Evolutionary conservation across 2,113 vertebrate species (phyloP).

Genomic region (Cebus imitator): DNA sequence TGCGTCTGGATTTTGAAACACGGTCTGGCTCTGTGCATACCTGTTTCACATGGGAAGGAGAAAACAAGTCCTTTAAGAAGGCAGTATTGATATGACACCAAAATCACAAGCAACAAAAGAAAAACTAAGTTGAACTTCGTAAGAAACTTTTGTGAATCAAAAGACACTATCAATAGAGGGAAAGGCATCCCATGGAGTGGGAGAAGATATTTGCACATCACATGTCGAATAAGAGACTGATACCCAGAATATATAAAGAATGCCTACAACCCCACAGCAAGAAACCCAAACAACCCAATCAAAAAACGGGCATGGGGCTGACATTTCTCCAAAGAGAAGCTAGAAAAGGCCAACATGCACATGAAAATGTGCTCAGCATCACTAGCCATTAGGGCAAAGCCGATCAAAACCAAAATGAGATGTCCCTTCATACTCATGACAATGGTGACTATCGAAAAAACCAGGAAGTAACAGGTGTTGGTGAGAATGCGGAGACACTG

Average conservation of each 20-base stretch:
- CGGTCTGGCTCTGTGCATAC: constrained; percentile 82
- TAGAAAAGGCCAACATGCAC: neutral
- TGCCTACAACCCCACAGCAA: neutral
- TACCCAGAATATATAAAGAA: neutral
- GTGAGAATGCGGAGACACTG: neutral
- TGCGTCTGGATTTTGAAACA: constrained; percentile 81
- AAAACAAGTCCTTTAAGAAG: constrained; percentile 14
- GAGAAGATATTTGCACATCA: neutral
- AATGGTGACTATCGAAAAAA: neutral
- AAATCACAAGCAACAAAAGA: neutral
- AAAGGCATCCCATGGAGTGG: neutral
- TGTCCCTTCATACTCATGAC: neutral
- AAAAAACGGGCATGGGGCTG: neutral
- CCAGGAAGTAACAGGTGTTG: neutral
- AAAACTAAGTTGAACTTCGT: neutral
- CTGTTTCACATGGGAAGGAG: constrained; percentile 62
- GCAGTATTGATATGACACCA: neutral
- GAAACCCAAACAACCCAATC: neutral
- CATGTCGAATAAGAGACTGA: neutral
- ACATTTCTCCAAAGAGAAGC: neutral
- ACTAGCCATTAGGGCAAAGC: neutral
- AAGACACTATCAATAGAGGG: neutral
- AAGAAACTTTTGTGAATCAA: neutral
- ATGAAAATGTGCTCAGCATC: neutral
- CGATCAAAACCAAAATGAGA: neutral